Evolutionary conservation across 2,113 vertebrate species (phyloP).

Genomic region (Gasterosteus nipponicus): DNA sequence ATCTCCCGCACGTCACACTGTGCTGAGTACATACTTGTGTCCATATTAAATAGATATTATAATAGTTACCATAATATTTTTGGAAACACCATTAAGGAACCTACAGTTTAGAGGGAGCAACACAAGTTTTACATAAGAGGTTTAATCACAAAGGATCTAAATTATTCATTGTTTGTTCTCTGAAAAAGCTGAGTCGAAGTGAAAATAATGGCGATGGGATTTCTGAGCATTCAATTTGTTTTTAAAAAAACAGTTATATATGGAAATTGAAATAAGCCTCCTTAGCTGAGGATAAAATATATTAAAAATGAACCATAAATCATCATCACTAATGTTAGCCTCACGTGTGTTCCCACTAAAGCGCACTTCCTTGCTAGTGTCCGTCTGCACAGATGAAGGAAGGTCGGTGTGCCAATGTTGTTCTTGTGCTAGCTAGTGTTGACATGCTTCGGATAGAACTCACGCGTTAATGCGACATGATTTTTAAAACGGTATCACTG

Average conservation of each 20-base stretch:
- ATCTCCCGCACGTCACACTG: neutral
- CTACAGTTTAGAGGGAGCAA: neutral
- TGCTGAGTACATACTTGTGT: conserved; percentile 87
- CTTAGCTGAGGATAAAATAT: neutral
- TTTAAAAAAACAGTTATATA: neutral
- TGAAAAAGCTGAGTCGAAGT: neutral
- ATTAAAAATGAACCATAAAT: neutral
- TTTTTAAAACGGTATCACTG: neutral
- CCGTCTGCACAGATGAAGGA: neutral
- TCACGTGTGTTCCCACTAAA: neutral
- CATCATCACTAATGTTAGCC: neutral
- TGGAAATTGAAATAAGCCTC: no score
- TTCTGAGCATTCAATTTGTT: neutral
- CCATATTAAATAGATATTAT: conserved; percentile 40
- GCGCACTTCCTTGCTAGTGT: conserved; percentile 9
- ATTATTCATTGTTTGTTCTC: neutral
- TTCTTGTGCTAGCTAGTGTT: no score
- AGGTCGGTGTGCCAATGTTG: neutral
- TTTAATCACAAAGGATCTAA: neutral
- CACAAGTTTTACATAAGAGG: neutral
- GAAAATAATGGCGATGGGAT: neutral
- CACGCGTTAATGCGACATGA: no score
- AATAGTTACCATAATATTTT: neutral
- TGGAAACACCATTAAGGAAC: neutral
- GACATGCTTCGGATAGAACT: no score